Conservation (phyloP, 1,140 invertebrate genomes). For the Brachionus calyciflorus region DNA sequence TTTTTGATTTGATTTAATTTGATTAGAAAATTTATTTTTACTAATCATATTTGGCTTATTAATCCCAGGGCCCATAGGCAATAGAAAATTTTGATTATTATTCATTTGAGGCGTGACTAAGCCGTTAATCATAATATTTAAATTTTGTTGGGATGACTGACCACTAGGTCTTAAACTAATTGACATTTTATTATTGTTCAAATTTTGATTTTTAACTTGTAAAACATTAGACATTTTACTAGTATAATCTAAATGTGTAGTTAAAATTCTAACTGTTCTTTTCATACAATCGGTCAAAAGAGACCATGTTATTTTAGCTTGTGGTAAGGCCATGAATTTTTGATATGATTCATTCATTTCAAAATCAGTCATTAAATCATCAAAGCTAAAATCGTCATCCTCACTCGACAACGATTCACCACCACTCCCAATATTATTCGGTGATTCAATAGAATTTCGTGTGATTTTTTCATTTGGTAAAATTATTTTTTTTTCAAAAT, state of each 20-base stretch:
- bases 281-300: background rate
- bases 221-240: slow-evolving; percentile 18
- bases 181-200: background rate
- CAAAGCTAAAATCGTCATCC: slow-evolving; percentile 29
- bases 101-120: background rate
- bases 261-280: slow-evolving; percentile 5
- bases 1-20: background rate
- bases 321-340: background rate
- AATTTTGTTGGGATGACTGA: background rate
- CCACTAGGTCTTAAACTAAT: background rate
- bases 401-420: slow-evolving; percentile 16
- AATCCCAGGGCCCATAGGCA: background rate
- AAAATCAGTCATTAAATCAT: slow-evolving; percentile 4
- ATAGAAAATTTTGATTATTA: background rate
- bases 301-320: slow-evolving; percentile 29
- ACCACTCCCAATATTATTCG: slow-evolving; percentile 4
- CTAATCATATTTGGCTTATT: background rate
- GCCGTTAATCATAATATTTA: background rate
- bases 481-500: slow-evolving; percentile 38
- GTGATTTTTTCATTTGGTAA: background rate
- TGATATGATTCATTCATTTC: slow-evolving; percentile 2
- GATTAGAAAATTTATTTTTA: background rate
- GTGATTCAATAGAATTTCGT: background rate
- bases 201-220: background rate
- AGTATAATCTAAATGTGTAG: slow-evolving; percentile 29